Conservation (phyloP, 2,797 vertebrate genomes). For the Nyctalus aviator region DNA sequence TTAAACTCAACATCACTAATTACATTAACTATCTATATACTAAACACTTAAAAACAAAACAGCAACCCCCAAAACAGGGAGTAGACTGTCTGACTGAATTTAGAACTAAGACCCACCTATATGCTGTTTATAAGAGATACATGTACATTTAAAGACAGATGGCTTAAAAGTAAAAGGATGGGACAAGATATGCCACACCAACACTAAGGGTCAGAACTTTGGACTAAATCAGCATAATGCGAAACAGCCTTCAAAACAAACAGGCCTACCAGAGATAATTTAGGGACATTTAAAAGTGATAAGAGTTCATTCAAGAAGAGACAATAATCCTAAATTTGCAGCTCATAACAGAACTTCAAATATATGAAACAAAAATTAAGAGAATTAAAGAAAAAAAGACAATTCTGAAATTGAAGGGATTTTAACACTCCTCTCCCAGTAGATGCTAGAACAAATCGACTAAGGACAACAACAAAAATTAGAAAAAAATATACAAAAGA, state of each 20-base stretch:
- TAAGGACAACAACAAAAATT: background rate
- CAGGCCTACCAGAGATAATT: background rate
- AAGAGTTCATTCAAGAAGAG: conserved; percentile 49
- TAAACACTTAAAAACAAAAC: background rate
- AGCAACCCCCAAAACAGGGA: background rate
- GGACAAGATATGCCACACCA: background rate
- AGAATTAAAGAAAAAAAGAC: conserved; percentile 35
- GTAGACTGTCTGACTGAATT: background rate
- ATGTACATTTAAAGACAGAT: background rate
- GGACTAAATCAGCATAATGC: background rate
- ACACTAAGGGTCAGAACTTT: background rate
- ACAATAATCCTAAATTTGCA: conserved; percentile 45
- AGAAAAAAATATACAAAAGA: background rate
- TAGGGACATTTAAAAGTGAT: conserved; percentile 44
- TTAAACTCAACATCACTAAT: background rate
- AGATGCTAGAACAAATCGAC: background rate
- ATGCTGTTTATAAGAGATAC: background rate
- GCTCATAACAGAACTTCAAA: conserved; percentile 5
- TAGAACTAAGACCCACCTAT: background rate
- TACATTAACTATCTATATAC: background rate
- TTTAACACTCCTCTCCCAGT: background rate
- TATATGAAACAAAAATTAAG: background rate
- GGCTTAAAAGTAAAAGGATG: background rate
- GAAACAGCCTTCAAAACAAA: conserved; percentile 13
- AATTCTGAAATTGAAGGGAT: background rate